Percentiles rank a stretch among this genome's conserved stretches.
Evolutionary conservation across 2,113 vertebrate species (phyloP).

Genomic region (Anolis sagrei): DNA sequence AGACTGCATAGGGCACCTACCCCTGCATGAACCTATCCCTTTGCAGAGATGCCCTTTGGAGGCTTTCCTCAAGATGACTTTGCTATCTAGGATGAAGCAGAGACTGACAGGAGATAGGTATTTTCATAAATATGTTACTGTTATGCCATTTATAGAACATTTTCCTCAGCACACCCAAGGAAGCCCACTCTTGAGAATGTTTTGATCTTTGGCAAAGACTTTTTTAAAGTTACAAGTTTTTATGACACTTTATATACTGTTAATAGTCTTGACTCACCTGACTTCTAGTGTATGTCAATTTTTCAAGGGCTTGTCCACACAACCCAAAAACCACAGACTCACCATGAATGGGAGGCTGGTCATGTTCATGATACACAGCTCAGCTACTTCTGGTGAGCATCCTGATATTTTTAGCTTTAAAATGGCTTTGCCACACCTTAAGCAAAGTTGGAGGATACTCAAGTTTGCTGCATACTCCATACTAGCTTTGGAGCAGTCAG

Average conservation of each 20-base stretch:
- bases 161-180: not conserved
- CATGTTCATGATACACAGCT: no score
- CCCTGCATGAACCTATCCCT: not conserved
- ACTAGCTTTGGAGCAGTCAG: no score
- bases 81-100: not conserved
- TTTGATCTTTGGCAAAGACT: not conserved
- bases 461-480: no score
- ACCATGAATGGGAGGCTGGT: no score
- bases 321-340: no score
- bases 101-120: not conserved
- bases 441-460: no score
- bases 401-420: no score
- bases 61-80: not conserved
- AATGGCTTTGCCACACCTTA: no score
- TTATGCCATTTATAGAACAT: not conserved
- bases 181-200: not conserved
- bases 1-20: not conserved
- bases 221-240: not conserved
- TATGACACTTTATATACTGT: not conserved
- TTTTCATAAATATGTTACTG: accelerated
- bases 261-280: not conserved
- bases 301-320: no score
- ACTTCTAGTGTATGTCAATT: no score
- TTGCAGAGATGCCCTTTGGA: not conserved
- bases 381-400: no score